These are phyloP conservation scores for Gila orcuttii DNA, from an alignment of 2,113 vertebrate species.

Conservation along the genomic window DNA sequence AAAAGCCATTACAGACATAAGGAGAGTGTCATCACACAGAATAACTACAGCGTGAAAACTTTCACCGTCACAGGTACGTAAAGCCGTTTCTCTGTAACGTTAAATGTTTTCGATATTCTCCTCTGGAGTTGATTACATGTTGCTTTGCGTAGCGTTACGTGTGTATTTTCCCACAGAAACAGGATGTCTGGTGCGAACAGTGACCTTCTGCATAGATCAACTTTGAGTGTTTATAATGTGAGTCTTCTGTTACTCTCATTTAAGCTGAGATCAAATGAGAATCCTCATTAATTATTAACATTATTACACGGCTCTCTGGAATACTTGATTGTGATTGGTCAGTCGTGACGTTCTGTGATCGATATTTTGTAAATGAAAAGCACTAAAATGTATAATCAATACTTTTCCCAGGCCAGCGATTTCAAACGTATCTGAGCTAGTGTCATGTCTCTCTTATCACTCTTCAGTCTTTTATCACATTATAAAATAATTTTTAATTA, in stretches of 20 bases:
- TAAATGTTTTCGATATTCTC: not conserved
- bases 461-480: not conserved
- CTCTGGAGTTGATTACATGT: not conserved
- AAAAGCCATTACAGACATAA: conserved; percentile 54
- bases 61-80: conserved; percentile 39
- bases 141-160: not conserved
- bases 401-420: not conserved
- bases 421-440: not conserved
- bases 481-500: not conserved
- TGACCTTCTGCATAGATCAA: conserved; percentile 77
- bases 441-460: not conserved
- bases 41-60: conserved; percentile 22
- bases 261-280: not conserved
- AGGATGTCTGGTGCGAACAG: conserved; percentile 75
- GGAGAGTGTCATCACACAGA: conserved; percentile 32
- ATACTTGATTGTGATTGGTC: conserved; percentile 4
- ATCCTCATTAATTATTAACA: not conserved
- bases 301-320: not conserved
- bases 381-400: not conserved
- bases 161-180: conserved; percentile 35
- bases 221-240: conserved; percentile 74
- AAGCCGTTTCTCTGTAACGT: not conserved
- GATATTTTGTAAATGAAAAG: not conserved
- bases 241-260: conserved; percentile 52
- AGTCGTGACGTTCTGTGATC: not conserved